These are phyloP conservation scores for Chascanopsetta lugubris DNA, from an alignment of 2,113 vertebrate species.

Conservation along the genomic window DNA sequence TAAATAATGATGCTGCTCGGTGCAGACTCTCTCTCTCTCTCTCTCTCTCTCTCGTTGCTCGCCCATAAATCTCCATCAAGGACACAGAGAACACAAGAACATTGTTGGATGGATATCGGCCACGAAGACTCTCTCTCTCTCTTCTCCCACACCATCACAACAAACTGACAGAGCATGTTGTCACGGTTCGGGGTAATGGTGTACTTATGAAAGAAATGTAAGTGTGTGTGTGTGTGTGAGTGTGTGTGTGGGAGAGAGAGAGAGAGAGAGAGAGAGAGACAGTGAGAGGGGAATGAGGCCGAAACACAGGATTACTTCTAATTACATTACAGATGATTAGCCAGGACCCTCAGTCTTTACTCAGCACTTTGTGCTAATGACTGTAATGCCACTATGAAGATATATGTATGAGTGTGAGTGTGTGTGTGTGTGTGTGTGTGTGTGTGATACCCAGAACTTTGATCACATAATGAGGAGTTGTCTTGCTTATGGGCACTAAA, in stretches of 20 bases:
- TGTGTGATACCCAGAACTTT: too few species aligned
- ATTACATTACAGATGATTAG: slow-evolving; percentile 65
- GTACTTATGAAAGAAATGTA: background rate
- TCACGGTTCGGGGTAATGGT: slow-evolving; percentile 18
- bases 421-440: too few species aligned
- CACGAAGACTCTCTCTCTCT: slow-evolving; percentile 9
- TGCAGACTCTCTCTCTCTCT: slow-evolving; percentile 5
- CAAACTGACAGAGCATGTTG: slow-evolving; percentile 34
- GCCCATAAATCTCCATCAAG: slow-evolving; percentile 45
- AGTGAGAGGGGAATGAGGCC: background rate
- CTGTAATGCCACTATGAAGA: background rate
- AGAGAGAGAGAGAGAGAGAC: background rate
- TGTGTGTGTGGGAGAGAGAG: slow-evolving; percentile 8
- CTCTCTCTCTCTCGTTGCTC: slow-evolving; percentile 6
- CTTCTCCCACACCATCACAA: slow-evolving; percentile 1
- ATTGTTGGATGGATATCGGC: slow-evolving; percentile 38
- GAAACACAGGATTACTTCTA: slow-evolving; percentile 51
- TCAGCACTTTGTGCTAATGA: slow-evolving; percentile 52
- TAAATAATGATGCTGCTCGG: background rate
- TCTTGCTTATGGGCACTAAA: too few species aligned
- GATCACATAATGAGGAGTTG: too few species aligned
- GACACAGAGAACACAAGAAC: slow-evolving; percentile 40
- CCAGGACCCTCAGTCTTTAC: slow-evolving; percentile 40
- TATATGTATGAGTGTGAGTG: too few species aligned
- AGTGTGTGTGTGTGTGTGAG: slow-evolving; percentile 4